These are phyloP conservation scores for Linyphia triangularis DNA, from an alignment of 2,888 invertebrate species.

Conservation along the genomic window DNA sequence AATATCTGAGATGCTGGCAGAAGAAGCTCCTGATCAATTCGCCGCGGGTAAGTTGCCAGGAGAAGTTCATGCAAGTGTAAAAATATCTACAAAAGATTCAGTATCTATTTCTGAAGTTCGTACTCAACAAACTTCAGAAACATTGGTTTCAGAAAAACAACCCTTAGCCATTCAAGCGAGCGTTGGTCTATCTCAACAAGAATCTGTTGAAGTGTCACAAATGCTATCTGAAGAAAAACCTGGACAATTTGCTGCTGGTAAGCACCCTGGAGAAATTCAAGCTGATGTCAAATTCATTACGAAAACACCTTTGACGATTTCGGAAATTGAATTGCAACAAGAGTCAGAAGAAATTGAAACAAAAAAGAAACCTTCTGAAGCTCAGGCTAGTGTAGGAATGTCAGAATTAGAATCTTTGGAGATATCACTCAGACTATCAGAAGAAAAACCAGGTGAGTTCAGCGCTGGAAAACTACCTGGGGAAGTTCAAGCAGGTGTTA, in stretches of 20 bases:
- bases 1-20: conserved; percentile 60
- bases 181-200: conserved; percentile 55
- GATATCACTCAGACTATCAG: conserved; percentile 45
- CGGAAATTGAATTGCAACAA: conserved; percentile 58
- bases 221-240: conserved; percentile 67
- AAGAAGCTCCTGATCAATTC: conserved; percentile 72
- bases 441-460: conserved; percentile 70
- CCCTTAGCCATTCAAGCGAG: conserved; percentile 54
- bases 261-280: conserved; percentile 64
- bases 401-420: conserved; percentile 60
- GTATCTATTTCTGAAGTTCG: conserved; percentile 66
- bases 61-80: conserved; percentile 66
- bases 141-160: conserved; percentile 47
- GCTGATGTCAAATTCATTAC: conserved; percentile 61
- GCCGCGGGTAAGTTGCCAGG: conserved; percentile 73
- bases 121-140: conserved; percentile 56
- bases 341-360: conserved; percentile 54
- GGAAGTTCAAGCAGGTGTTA: conserved; percentile 68
- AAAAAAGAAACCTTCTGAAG: conserved; percentile 46
- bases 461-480: conserved; percentile 67
- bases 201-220: conserved; percentile 65
- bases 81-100: conserved; percentile 68
- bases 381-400: conserved; percentile 44
- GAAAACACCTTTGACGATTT: conserved; percentile 55
- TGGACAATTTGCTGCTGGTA: conserved; percentile 60